phyloP scores from a whole-genome alignment of 2,888 invertebrate genomes.

The Cyrtodaria siliqua region DNA sequence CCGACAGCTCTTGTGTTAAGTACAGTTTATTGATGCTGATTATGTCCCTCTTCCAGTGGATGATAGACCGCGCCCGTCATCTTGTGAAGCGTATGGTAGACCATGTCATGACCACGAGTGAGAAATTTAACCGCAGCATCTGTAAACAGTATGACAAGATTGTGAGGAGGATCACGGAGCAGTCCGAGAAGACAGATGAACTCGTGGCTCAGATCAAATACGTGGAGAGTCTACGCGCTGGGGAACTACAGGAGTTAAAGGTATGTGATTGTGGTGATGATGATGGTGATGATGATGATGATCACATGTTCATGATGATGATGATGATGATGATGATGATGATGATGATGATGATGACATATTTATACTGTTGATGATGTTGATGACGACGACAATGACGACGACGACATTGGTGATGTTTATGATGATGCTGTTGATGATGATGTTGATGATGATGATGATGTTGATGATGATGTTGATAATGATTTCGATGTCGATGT shows the following conservation, averaged over 20 bases:
- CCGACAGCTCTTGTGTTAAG: no score
- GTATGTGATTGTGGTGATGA: conserved; percentile 71
- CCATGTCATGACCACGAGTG: conserved; percentile 80
- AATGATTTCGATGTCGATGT: no score
- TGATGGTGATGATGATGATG: no score
- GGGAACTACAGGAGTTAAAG: conserved; percentile 81
- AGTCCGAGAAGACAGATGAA: conserved; percentile 82
- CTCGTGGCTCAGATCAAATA: conserved; percentile 84
- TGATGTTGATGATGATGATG: no score
- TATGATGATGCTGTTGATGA: no score
- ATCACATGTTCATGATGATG: no score
- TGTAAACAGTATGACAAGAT: conserved; percentile 85
- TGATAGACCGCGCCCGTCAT: conserved; percentile 78
- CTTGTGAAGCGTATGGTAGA: conserved; percentile 79
- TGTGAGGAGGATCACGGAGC: conserved; percentile 81
- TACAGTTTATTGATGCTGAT: no score
- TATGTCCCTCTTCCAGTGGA: conserved; percentile 73
- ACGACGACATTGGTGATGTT: no score
- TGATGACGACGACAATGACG: neutral
- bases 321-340: conserved; percentile 2
- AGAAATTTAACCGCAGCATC: conserved; percentile 83
- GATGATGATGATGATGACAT: conserved; percentile 1
- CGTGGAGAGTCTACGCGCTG: conserved; percentile 82
- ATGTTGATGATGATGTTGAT: no score
- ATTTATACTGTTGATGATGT: no score